These are phyloP conservation scores for Cricetomys ansorgei DNA, from an alignment of 2,113 vertebrate genomes.

Conservation along the genomic window DNA sequence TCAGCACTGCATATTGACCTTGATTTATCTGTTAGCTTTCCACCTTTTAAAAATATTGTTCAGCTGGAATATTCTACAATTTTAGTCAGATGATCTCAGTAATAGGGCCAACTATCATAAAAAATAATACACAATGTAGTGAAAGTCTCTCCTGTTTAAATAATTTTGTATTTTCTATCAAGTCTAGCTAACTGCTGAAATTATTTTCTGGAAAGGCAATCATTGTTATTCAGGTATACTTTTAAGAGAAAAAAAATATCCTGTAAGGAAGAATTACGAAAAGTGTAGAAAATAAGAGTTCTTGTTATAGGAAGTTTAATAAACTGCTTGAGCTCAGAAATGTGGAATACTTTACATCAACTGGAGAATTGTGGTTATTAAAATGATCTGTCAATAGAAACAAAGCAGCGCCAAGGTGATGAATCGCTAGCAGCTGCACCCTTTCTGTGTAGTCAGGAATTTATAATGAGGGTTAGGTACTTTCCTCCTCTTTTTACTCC, in stretches of 20 bases:
- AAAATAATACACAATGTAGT: neutral
- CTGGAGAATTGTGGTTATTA: slow-evolving; percentile 82
- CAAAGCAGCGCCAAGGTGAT: slow-evolving; percentile 83
- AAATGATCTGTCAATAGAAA: slow-evolving; percentile 82
- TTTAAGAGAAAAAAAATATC: slow-evolving; percentile 50
- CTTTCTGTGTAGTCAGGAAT: slow-evolving; percentile 85
- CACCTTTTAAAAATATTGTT: neutral
- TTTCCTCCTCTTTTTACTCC: slow-evolving; percentile 51
- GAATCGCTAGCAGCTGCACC: slow-evolving; percentile 85
- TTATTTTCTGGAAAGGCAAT: slow-evolving; percentile 36
- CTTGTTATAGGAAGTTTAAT: slow-evolving; percentile 61
- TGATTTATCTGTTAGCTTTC: neutral
- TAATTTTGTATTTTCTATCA: slow-evolving; percentile 21
- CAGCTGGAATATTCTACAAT: neutral
- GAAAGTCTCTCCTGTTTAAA: neutral
- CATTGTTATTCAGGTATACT: slow-evolving; percentile 41
- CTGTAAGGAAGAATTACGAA: neutral
- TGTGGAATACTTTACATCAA: slow-evolving; percentile 72
- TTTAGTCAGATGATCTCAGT: neutral
- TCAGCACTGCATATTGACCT: neutral
- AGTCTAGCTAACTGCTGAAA: neutral
- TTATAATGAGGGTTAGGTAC: slow-evolving; percentile 83
- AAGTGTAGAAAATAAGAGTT: slow-evolving; percentile 44
- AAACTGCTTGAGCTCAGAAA: slow-evolving; percentile 64
- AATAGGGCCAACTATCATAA: neutral